These are phyloP conservation scores for Phyllostomus discolor DNA, from an alignment of 2,113 vertebrate genomes.

Conservation along the genomic window DNA sequence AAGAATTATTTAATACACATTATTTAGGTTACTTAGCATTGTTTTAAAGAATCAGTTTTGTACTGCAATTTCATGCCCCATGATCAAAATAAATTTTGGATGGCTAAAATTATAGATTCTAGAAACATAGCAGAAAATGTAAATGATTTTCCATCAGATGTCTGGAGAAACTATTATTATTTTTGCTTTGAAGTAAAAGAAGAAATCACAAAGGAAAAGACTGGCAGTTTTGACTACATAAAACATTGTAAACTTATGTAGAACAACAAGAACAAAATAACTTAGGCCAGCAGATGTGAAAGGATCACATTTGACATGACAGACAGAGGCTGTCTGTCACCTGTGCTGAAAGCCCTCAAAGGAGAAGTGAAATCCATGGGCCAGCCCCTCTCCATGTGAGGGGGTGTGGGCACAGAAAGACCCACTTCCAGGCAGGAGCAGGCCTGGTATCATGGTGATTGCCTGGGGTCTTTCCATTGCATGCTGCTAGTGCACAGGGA, in stretches of 20 bases:
- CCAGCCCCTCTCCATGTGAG: accelerated
- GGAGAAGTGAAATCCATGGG: neutral
- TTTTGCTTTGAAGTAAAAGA: neutral
- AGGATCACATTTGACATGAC: neutral
- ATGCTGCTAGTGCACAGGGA: neutral
- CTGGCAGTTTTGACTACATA: neutral
- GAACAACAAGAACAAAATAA: neutral
- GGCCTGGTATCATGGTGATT: neutral
- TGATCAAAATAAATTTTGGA: neutral
- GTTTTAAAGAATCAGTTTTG: neutral
- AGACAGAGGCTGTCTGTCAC: neutral
- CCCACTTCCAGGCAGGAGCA: accelerated
- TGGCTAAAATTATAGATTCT: neutral
- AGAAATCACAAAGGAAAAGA: constrained; percentile 11
- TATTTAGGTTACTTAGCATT: neutral
- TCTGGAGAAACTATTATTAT: neutral
- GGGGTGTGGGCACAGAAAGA: too few species aligned
- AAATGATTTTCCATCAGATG: neutral
- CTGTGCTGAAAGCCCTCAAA: neutral
- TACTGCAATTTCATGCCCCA: neutral
- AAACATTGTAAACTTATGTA: neutral
- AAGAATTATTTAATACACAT: neutral
- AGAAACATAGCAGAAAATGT: neutral
- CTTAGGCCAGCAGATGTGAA: neutral
- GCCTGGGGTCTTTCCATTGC: neutral